These are phyloP conservation scores for Neodiprion lecontei DNA, from an alignment of 1,140 invertebrate species.

Conservation along the genomic window DNA sequence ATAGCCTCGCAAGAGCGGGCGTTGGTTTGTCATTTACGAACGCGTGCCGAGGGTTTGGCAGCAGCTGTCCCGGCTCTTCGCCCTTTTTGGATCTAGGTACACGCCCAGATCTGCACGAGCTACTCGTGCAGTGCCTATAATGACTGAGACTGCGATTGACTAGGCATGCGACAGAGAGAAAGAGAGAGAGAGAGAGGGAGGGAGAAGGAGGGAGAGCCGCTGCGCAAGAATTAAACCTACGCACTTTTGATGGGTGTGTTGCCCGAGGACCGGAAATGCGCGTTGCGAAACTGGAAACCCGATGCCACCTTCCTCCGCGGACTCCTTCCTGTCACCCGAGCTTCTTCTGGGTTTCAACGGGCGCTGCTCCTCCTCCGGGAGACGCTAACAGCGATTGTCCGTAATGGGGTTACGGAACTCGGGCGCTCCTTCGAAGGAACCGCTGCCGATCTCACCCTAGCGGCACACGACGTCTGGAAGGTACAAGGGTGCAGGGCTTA, in stretches of 20 bases:
- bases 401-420: conserved; percentile 31
- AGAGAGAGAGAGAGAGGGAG: no score
- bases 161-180: not conserved
- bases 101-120: conserved; percentile 1
- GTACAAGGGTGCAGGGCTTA: conserved; percentile 14
- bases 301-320: not conserved
- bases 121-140: not conserved
- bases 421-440: conserved; percentile 24
- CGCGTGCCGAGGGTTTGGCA: not conserved
- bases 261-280: not conserved
- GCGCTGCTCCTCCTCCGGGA: conserved; percentile 29
- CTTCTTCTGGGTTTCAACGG: conserved; percentile 24
- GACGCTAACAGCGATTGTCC: conserved; percentile 11
- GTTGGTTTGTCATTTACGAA: not conserved
- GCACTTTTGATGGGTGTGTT: not conserved
- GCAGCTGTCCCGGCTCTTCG: not conserved
- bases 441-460: conserved; percentile 19
- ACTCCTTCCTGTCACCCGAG: conserved; percentile 40
- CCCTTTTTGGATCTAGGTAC: not conserved
- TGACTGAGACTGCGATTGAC: not conserved
- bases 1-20: no score
- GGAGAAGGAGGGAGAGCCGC: no score
- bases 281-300: conserved; percentile 5
- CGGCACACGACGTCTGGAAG: conserved; percentile 23
- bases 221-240: no score